A percentile compares a stretch with the other conserved stretches of the same genome.
These are phyloP conservation scores for Rhagoletis zephyria DNA, from an alignment of 1,140 invertebrate genomes.

Conservation along the genomic window DNA sequence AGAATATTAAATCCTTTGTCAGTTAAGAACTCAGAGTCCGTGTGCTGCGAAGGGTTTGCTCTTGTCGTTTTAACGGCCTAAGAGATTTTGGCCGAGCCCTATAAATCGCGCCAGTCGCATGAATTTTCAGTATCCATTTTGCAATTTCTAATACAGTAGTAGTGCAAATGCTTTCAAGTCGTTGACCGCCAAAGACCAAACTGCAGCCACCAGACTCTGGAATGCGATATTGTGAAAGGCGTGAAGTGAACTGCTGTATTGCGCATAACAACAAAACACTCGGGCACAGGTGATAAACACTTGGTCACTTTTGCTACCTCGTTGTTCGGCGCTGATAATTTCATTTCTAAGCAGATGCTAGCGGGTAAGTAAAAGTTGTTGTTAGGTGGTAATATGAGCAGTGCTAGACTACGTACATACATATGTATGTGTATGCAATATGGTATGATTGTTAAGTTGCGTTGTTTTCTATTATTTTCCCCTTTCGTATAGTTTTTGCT, in stretches of 20 bases:
- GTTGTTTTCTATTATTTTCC: not conserved
- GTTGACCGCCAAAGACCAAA: not conserved
- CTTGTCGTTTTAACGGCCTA: too few relatives aligned
- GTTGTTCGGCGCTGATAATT: constrained; percentile 18
- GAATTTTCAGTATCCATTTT: too few relatives aligned
- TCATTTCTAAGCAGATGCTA: not conserved
- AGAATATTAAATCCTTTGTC: too few relatives aligned
- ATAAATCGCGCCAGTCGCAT: too few relatives aligned
- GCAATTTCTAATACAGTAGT: too few relatives aligned
- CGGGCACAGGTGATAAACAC: constrained; percentile 15
- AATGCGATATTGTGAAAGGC: too few relatives aligned
- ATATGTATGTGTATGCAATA: not conserved
- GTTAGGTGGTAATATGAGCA: constrained; percentile 22
- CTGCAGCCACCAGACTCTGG: too few relatives aligned
- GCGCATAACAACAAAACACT: not conserved
- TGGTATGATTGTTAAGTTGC: not conserved
- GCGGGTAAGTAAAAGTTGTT: not conserved
- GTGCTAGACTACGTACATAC: too few relatives aligned
- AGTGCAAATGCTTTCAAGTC: not conserved
- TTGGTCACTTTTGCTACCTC: not conserved
- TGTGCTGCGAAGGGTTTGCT: too few relatives aligned
- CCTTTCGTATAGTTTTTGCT: not conserved
- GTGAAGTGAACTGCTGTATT: not conserved
- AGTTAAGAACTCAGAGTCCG: too few relatives aligned
- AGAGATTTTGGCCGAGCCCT: too few relatives aligned